Evolutionary conservation across 2,888 invertebrate genomes (phyloP), one percentile per base, ranked within the genome.

Genomic region (Synanthedon formicaeformis): DNA sequence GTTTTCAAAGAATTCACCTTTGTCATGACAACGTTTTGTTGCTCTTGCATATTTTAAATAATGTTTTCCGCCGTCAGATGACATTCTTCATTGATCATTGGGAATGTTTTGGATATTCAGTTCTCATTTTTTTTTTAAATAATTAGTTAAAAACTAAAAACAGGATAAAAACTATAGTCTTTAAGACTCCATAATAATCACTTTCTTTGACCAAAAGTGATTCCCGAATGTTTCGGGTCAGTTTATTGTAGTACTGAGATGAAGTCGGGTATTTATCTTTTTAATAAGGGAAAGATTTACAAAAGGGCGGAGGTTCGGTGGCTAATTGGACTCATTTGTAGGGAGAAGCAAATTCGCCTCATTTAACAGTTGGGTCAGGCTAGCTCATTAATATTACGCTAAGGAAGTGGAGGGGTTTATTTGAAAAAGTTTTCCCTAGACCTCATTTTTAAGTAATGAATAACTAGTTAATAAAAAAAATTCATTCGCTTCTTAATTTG

Each of bases 1-100:
- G 57, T 59, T 58, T 56, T 58, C 51, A 53, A 60, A 59, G 65
- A 64, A 66, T 67, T 61, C 64, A 61, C 64, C 69, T 67, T 67
- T 69, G 66, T 65, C 64, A 63, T 62, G 60, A 13, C 45, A 49
- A 62, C 57, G 58, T 63, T 69, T 63, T 63, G 58, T 52, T 52
- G 53, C 49, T n/a, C 49, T 34, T 41, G 41, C 51, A 49, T 49
- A 54, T 53, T 58, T 57, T 52, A 51, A 56, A 57, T 59, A 53
- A 34, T 34, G 34, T 34, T 34, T 10, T 34, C 34, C 34, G 10
- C 34, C 34, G 34, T 34, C 34, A 34, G 34, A 34, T 34, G 34
- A 34, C 34, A 34, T 34, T 34, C 51, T 51, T 51, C 40, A 50
- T 49, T 54, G 51, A 51, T 34, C 41, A 41, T 45, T n/a, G 12